These are phyloP conservation scores for Limnodromus scolopaceus DNA, from an alignment of 2,797 vertebrate genomes.

Conservation along the genomic window DNA sequence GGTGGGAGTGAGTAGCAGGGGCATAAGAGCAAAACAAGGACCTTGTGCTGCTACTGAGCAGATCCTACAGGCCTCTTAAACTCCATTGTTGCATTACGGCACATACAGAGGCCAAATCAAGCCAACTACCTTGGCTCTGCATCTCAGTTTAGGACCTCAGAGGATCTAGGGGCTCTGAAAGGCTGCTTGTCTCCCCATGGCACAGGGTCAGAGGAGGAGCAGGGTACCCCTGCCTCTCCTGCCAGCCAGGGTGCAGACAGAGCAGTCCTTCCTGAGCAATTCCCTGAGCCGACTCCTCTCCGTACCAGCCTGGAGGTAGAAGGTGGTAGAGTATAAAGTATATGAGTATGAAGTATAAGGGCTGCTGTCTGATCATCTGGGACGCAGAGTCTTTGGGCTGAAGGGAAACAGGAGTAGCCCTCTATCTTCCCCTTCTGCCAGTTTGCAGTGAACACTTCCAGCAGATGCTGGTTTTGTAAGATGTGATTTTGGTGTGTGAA, in stretches of 20 bases:
- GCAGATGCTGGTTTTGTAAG: not conserved
- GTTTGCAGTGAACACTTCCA: not conserved
- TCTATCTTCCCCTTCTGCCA: not conserved
- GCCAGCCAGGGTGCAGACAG: not conserved
- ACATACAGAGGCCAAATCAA: not conserved
- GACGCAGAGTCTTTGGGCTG: not conserved
- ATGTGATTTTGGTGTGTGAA: not conserved
- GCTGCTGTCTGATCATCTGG: not conserved
- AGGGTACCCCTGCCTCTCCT: not conserved
- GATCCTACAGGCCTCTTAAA: not conserved
- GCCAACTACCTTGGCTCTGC: not conserved
- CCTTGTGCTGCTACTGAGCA: not conserved
- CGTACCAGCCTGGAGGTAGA: fast-evolving
- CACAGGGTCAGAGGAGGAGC: not conserved
- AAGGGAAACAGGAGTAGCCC: not conserved
- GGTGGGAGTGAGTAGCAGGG: not conserved
- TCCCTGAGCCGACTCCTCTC: not conserved
- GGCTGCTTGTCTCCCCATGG: not conserved
- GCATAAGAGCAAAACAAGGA: not conserved
- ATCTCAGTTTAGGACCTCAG: not conserved
- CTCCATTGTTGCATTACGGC: not conserved
- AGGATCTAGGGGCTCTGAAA: not conserved
- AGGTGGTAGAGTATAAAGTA: not conserved
- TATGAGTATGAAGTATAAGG: not conserved
- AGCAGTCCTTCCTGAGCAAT: not conserved